Conservation (phyloP, 2,888 invertebrate genomes). For the Glyphotaelius pellucidus region DNA sequence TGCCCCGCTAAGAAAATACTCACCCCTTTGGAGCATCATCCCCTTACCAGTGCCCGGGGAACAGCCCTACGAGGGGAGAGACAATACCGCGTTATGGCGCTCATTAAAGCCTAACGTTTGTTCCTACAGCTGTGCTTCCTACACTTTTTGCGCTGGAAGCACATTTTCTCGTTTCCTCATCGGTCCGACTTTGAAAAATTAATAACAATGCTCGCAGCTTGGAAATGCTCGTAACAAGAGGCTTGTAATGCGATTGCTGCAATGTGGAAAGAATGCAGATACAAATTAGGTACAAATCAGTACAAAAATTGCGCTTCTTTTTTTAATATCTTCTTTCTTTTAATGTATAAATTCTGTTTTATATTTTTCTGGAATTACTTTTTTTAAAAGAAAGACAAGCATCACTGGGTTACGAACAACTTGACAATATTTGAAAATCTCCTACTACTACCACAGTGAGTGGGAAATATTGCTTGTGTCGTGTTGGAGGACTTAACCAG, state of each 20-base stretch:
- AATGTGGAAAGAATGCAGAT: neutral
- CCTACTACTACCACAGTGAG: too few species aligned
- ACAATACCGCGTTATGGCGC: slow-evolving; percentile 31
- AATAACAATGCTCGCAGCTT: neutral
- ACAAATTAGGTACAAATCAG: neutral
- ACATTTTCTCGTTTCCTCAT: neutral
- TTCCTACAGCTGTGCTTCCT: neutral
- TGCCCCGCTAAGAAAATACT: slow-evolving; percentile 14
- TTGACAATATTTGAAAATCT: too few species aligned
- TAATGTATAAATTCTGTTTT: too few species aligned
- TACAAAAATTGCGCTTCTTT: neutral
- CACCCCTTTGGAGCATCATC: neutral
- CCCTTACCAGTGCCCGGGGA: neutral
- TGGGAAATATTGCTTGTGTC: too few species aligned
- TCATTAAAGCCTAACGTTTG: slow-evolving; percentile 11
- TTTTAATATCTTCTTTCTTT: too few species aligned
- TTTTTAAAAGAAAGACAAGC: too few species aligned
- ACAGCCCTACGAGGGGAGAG: neutral
- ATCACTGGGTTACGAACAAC: too few species aligned
- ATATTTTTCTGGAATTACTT: too few species aligned
- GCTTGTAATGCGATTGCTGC: neutral
- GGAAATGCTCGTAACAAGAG: neutral
- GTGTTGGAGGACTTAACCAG: too few species aligned
- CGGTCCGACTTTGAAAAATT: neutral
- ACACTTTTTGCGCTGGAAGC: neutral